Evolutionary conservation across 2,113 vertebrate species (phyloP), one percentile per base, ranked within the genome.

Genomic region (Cromileptes altivelis): DNA sequence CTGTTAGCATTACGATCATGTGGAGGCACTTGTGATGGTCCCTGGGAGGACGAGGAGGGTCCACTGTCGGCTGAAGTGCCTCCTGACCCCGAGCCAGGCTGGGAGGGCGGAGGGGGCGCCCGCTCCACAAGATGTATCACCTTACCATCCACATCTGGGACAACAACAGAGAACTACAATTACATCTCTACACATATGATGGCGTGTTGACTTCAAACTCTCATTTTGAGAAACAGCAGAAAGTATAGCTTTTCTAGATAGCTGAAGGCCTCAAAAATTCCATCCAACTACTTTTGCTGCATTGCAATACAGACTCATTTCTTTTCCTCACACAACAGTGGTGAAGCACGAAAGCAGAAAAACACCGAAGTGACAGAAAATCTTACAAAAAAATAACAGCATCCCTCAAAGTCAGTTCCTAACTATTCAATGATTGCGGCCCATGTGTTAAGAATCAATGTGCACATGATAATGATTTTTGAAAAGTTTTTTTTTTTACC

Each of bases 51-150:
- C 61, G 91, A 75, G 40, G 93, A 92, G 33, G 93, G 65, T 7
- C 92, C 90, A 15, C 95, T 93, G 57, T 96, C 94, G 25, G 95
- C 85, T 0, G 94, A 89, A 10, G 87, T 85, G 21, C 95, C 95
- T 21, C 95, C 95, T 40, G 96, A 94, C 18, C 95, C 96, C 4
- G 95, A 95, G 25, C 93, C 92, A 4, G 95, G 94, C 85, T 96
- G 96, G 49, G 96, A 96, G 14, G 96, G 94, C 52, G 97, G 97
- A 67, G 97, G 97, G 4, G 97, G 97, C 0, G 97, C 97, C 11
- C 97, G 94, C 89, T 98, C 97, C 81, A 98, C 97, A 15, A 98
- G 93, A 84, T 98, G 97, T 80, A 98, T 98, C 71, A 98, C 97
- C 78, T 98, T 98, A 27, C 97, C 97, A 64, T 95, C 97, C 33